These are phyloP conservation scores for Petrocephalus microphthalmus DNA, from an alignment of 2,113 vertebrate species.

Conservation along the genomic window DNA sequence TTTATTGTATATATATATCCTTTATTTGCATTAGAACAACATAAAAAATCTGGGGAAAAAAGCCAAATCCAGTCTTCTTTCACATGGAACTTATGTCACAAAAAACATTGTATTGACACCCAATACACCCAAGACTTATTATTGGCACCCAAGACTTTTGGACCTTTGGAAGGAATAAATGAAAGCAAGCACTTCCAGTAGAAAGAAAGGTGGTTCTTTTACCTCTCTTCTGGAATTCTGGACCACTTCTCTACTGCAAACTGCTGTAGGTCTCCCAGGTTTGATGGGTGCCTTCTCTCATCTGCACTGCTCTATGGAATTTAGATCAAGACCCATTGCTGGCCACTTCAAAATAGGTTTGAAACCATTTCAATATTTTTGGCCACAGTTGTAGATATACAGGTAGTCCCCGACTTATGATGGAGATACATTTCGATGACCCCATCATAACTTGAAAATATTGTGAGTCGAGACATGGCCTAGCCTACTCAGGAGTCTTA, in stretches of 20 bases:
- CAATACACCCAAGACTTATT: too few relatives aligned
- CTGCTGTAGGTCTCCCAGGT: background rate
- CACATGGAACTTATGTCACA: background rate
- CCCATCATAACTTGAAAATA: too few relatives aligned
- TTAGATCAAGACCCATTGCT: background rate
- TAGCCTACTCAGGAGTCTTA: too few relatives aligned
- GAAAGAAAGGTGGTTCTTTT: background rate
- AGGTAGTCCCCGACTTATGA: too few relatives aligned
- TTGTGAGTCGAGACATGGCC: too few relatives aligned
- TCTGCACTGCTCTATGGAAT: background rate
- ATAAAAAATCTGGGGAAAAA: background rate
- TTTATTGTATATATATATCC: background rate
- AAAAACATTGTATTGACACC: background rate
- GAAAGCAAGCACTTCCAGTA: background rate
- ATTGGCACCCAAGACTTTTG: background rate
- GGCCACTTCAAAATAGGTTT: background rate
- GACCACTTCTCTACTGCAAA: background rate
- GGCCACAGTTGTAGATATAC: background rate
- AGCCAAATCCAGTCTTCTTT: background rate
- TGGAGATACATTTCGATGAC: too few relatives aligned
- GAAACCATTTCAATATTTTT: background rate
- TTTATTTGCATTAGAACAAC: background rate
- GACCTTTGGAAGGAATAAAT: background rate
- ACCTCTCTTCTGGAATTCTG: background rate
- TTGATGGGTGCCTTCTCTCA: background rate